These are phyloP conservation scores for Perdita meconis DNA, from an alignment of 2,888 invertebrate species.

Conservation along the genomic window DNA sequence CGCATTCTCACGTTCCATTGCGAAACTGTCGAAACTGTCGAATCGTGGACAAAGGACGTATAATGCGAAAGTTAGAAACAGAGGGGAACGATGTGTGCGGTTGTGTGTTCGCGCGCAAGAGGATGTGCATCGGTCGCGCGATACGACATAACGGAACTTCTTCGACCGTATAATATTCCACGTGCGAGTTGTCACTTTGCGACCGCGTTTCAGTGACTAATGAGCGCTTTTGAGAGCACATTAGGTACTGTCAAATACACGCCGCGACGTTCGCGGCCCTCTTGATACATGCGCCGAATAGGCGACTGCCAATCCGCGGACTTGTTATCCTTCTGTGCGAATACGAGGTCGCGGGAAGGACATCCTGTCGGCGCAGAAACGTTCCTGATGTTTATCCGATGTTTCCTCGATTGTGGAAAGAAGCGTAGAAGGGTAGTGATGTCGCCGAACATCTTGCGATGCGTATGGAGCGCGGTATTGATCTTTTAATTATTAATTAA, in stretches of 20 bases:
- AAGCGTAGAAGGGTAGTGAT: no score
- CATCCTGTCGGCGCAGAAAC: neutral
- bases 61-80: slow-evolving; percentile 80
- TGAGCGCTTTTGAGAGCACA: slow-evolving; percentile 79
- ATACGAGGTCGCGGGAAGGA: neutral
- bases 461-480: no score
- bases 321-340: slow-evolving; percentile 25
- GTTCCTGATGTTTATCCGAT: slow-evolving; percentile 22
- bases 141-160: slow-evolving; percentile 80
- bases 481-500: no score
- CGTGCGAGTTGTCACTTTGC: slow-evolving; percentile 79
- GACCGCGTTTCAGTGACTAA: slow-evolving; percentile 81
- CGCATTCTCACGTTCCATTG: slow-evolving; percentile 77
- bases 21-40: slow-evolving; percentile 81
- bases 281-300: slow-evolving; percentile 50
- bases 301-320: neutral
- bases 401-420: no score
- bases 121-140: slow-evolving; percentile 65
- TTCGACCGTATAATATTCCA: slow-evolving; percentile 77
- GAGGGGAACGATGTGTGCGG: slow-evolving; percentile 48
- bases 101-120: slow-evolving; percentile 41
- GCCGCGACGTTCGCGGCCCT: slow-evolving; percentile 55
- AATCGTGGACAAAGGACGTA: slow-evolving; percentile 80
- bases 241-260: slow-evolving; percentile 73
- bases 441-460: no score